A percentile compares a stretch with the other conserved stretches of the same genome.
Conservation (phyloP, 2,888 invertebrate genomes). For the Byasa hedistus region DNA sequence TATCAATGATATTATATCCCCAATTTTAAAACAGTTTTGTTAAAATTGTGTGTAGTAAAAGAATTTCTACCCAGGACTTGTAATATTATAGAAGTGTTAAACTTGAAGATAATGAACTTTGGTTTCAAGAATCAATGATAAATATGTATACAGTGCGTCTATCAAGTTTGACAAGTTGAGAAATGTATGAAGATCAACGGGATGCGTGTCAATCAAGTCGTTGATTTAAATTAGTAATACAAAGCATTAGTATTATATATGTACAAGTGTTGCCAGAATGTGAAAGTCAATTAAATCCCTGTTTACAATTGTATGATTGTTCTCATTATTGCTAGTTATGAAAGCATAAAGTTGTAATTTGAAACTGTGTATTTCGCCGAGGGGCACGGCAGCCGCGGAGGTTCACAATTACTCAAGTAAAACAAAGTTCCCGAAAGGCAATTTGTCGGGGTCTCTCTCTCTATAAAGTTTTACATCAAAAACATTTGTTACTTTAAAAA, state of each 20-base stretch:
- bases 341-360: conserved; percentile 14
- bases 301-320: conserved; percentile 7
- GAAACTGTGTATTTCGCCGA: conserved; percentile 21
- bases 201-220: no score
- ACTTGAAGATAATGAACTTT: no score
- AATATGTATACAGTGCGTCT: no score
- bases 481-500: conserved; percentile 33
- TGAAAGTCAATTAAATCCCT: conserved; percentile 4
- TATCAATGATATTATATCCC: background rate
- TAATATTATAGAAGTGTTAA: no score
- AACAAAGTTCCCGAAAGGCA: conserved; percentile 52
- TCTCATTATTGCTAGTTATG: conserved; percentile 15
- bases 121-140: no score
- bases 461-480: conserved; percentile 45
- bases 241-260: background rate
- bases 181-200: no score
- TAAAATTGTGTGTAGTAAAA: no score
- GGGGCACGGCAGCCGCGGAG: conserved; percentile 28
- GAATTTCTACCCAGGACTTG: no score
- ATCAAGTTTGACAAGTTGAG: no score
- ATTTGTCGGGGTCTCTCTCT: conserved; percentile 54
- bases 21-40: no score
- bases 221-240: no score
- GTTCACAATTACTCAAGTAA: conserved; percentile 42
- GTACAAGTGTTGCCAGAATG: background rate